Evolutionary conservation across 2,797 vertebrate genomes (phyloP).

Genomic region (Arctocebus calabarensis): DNA sequence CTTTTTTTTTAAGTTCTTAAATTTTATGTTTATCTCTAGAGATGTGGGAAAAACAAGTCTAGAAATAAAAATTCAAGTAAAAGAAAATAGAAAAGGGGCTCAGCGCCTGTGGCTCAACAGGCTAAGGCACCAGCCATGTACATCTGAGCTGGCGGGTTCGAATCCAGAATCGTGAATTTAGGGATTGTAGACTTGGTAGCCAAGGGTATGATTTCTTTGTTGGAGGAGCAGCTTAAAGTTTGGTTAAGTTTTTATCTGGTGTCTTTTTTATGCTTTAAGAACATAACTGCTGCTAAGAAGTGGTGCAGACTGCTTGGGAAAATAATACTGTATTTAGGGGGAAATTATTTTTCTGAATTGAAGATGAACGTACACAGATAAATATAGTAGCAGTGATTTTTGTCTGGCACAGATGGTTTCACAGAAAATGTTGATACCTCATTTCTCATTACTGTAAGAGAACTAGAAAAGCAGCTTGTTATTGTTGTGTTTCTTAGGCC

Average conservation of each 20-base stretch:
- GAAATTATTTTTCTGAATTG: conserved; percentile 36
- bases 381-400: conserved; percentile 56
- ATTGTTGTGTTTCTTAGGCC: not conserved
- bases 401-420: conserved; percentile 56
- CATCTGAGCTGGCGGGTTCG: too few species aligned
- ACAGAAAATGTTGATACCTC: conserved; percentile 55
- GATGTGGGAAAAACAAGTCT: not conserved
- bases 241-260: conserved; percentile 57
- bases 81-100: not conserved
- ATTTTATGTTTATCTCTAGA: conserved; percentile 19
- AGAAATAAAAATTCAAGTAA: conserved; percentile 36
- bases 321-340: conserved; percentile 9
- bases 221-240: conserved; percentile 50
- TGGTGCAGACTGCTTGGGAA: not conserved
- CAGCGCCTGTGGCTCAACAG: too few species aligned
- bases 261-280: conserved; percentile 54
- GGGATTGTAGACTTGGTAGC: conserved; percentile 27
- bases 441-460: conserved; percentile 34
- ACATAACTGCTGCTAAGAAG: conserved; percentile 45
- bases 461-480: conserved; percentile 37
- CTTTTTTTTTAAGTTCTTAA: not conserved
- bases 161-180: too few species aligned
- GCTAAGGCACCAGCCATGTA: too few species aligned
- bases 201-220: conserved; percentile 31
- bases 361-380: conserved; percentile 52